Conservation (phyloP, 1,140 invertebrate genomes). For the Andrena cerasifolii region DNA sequence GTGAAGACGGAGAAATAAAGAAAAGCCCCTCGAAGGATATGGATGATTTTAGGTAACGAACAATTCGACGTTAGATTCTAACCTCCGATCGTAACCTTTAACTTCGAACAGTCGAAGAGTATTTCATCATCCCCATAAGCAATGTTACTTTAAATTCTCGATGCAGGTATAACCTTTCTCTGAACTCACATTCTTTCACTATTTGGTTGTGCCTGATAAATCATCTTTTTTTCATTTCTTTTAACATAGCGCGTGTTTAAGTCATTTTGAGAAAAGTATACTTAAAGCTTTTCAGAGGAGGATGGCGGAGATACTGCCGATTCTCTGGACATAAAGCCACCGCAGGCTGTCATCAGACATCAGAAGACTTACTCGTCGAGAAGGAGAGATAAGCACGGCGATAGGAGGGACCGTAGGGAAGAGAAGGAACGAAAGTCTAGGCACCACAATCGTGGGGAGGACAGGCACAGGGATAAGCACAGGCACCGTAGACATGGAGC, state of each 20-base stretch:
- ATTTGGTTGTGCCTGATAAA: too few species aligned
- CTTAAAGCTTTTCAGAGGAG: conserved; percentile 86
- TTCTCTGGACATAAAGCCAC: conserved; percentile 94
- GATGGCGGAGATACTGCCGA: conserved; percentile 88
- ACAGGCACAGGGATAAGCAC: conserved; percentile 78
- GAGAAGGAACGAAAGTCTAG: conserved; percentile 82
- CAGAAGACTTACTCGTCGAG: conserved; percentile 77
- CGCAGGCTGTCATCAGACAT: conserved; percentile 87
- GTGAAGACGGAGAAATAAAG: conserved; percentile 88
- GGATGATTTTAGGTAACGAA: conserved; percentile 85
- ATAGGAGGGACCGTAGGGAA: conserved; percentile 84
- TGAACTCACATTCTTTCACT: too few species aligned
- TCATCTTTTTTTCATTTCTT: too few species aligned
- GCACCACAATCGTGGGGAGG: conserved; percentile 82
- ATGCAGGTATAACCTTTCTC: too few species aligned
- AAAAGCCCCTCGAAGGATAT: conserved; percentile 85
- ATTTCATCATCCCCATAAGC: too few species aligned
- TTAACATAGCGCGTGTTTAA: too few species aligned
- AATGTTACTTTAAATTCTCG: too few species aligned
- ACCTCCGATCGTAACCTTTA: not conserved
- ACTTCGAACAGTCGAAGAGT: not conserved
- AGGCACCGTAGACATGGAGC: conserved; percentile 76
- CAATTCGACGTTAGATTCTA: not conserved
- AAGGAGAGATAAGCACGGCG: conserved; percentile 80
- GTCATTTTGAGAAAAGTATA: conserved; percentile 51